phyloP scores from a whole-genome alignment of 2,113 vertebrate genomes.

The Parus major region DNA sequence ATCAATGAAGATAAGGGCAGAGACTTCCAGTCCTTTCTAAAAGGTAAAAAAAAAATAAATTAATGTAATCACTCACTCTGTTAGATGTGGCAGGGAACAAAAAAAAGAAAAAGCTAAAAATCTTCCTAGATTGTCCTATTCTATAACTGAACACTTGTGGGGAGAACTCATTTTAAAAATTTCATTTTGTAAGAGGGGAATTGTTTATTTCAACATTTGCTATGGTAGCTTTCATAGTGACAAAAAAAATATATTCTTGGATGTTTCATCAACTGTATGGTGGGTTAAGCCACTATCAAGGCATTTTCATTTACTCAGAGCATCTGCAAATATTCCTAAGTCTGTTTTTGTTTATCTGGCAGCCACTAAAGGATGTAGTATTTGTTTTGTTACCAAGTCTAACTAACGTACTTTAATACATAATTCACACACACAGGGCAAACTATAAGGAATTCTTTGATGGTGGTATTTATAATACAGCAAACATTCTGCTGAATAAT shows the following conservation, averaged over 20 bases:
- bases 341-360: background rate
- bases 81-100: background rate
- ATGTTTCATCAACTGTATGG: background rate
- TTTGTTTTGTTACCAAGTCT: background rate
- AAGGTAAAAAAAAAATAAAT: conserved; percentile 76
- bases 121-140: background rate
- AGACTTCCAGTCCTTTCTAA: conserved; percentile 72
- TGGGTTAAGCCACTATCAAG: background rate
- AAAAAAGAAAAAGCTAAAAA: background rate
- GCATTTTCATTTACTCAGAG: background rate
- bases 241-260: background rate
- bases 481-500: background rate
- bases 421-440: background rate
- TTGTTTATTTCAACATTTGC: background rate
- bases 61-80: conserved; percentile 54
- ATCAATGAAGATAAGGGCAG: conserved; percentile 74
- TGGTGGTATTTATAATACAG: background rate
- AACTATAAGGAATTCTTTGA: background rate
- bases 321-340: background rate
- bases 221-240: background rate
- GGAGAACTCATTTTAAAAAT: background rate
- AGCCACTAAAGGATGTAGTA: background rate
- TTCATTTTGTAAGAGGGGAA: background rate
- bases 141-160: background rate
- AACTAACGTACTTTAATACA: background rate